These are phyloP conservation scores for Carterocephalus palaemon DNA, from an alignment of 2,888 invertebrate genomes.

Conservation along the genomic window DNA sequence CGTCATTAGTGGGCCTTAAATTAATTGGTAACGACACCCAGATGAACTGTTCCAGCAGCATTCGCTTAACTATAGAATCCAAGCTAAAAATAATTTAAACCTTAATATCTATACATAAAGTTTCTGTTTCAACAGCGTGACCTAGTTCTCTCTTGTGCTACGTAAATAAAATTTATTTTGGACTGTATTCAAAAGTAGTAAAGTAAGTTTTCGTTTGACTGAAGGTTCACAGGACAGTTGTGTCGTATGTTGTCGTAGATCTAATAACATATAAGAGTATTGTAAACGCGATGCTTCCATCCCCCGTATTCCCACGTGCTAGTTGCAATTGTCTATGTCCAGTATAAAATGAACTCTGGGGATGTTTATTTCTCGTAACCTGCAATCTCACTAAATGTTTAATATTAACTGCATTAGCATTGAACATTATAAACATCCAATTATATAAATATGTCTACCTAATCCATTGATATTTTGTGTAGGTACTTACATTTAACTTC, in stretches of 20 bases:
- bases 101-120: background rate
- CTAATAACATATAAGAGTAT: conserved; percentile 6
- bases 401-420: too few relatives aligned
- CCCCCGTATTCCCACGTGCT: conserved; percentile 48
- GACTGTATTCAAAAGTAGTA: background rate
- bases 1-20: conserved; percentile 12
- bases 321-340: conserved; percentile 40
- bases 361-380: conserved; percentile 15
- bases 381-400: too few relatives aligned
- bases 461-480: too few relatives aligned
- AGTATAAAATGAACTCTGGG: conserved; percentile 36
- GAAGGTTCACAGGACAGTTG: background rate
- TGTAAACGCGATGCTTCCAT: conserved; percentile 8
- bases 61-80: background rate
- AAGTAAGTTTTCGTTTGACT: conserved; percentile 34
- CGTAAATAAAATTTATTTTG: background rate
- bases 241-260: conserved; percentile 1
- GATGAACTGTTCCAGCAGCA: conserved; percentile 6
- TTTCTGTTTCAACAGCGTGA: background rate
- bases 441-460: too few relatives aligned
- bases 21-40: conserved; percentile 24
- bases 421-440: too few relatives aligned
- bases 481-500: too few relatives aligned
- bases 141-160: background rate
- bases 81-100: background rate